A percentile compares a stretch with the other conserved stretches of the same genome.
These are phyloP conservation scores for Mayetiola destructor DNA, from an alignment of 2,888 invertebrate genomes.

Conservation along the genomic window DNA sequence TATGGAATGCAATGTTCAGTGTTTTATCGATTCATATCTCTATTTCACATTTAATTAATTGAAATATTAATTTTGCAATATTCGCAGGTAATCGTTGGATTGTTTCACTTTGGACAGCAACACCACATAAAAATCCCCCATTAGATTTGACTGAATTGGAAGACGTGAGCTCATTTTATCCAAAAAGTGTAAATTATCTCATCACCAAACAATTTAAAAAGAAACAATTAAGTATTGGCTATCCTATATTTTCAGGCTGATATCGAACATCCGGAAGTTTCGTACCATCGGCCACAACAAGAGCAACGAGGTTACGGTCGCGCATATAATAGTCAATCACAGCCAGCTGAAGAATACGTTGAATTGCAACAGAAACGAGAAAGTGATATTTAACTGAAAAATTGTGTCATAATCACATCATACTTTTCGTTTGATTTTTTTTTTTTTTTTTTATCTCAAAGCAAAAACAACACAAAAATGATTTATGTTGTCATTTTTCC, in stretches of 20 bases:
- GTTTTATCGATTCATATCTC: conserved; percentile 6
- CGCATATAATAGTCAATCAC: conserved; percentile 20
- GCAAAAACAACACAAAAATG: conserved; percentile 33
- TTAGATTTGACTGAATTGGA: conserved; percentile 64
- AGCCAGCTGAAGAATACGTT: conserved; percentile 36
- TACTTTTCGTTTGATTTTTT: neutral
- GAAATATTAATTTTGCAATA: conserved; percentile 1
- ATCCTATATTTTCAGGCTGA: neutral
- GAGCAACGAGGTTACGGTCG: conserved; percentile 14
- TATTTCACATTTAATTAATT: conserved; percentile 9
- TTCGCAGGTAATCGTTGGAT: conserved; percentile 66
- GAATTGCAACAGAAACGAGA: conserved; percentile 63
- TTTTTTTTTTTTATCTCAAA: neutral
- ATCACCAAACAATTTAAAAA: neutral
- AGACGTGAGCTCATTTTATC: conserved; percentile 27
- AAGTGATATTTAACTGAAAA: conserved; percentile 52
- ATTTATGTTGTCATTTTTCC: conserved; percentile 65
- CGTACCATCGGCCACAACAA: conserved; percentile 17
- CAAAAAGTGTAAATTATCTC: neutral
- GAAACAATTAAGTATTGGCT: neutral
- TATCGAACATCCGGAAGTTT: conserved; percentile 26
- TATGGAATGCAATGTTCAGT: conserved; percentile 27
- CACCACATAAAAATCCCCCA: conserved; percentile 69
- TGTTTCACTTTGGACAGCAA: conserved; percentile 68
- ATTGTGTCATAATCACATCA: neutral